A percentile compares a stretch with the other conserved stretches of the same genome.
These are phyloP conservation scores for Drosophila longiperda DNA, from an alignment of 2,888 invertebrate genomes.

Conservation along the genomic window DNA sequence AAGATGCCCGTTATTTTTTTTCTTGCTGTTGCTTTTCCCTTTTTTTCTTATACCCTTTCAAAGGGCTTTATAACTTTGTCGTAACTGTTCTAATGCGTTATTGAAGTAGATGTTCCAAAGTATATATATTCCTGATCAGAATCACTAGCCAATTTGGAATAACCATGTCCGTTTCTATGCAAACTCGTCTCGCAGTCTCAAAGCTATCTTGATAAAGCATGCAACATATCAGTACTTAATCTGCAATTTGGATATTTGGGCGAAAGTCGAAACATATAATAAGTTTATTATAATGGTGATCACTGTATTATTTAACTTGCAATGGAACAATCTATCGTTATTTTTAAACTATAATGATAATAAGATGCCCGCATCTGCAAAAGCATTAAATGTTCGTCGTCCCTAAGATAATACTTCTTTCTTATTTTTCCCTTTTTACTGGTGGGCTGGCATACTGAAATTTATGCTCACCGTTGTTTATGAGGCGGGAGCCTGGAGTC, in stretches of 20 bases:
- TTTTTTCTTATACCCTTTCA: constrained; percentile 2
- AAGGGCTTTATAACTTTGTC: background rate
- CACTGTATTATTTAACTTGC: background rate
- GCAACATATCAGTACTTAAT: background rate
- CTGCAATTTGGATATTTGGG: background rate
- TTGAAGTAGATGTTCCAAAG: background rate
- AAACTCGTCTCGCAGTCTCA: background rate
- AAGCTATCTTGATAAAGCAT: background rate
- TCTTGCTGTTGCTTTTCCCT: constrained; percentile 9
- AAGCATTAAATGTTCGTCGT: background rate
- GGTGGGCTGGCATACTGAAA: constrained; percentile 47
- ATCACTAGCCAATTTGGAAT: background rate
- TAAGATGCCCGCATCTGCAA: background rate
- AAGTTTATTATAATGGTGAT: background rate
- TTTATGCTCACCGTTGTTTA: constrained; percentile 67
- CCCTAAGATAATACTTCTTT: too few species aligned
- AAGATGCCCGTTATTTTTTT: constrained; percentile 32
- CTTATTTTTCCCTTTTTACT: background rate
- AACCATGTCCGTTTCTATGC: background rate
- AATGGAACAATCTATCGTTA: background rate
- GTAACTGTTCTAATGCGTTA: background rate
- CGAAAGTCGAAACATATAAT: too few species aligned
- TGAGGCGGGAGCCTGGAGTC: constrained; percentile 21
- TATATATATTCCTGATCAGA: background rate
- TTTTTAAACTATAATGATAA: background rate